Base-by-base conservation (phyloP, 2,888 invertebrate species). In the Emmelina monodactyla region DNA sequence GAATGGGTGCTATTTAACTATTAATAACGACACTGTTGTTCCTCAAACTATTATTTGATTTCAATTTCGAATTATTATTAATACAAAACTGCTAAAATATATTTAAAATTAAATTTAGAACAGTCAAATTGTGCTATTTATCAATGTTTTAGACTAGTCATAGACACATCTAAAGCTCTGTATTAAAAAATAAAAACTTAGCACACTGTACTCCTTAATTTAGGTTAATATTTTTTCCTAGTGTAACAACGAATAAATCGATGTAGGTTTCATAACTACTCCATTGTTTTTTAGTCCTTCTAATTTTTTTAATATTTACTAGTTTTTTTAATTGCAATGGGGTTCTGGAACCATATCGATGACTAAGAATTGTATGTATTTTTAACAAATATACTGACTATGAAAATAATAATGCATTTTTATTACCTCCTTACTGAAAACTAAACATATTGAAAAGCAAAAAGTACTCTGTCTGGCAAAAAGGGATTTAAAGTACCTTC, bases 331-430 rank as follows among this genome's bases (percentile, higher is more conserved):
- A 59, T 60, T 57, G 51, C 71, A 76, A 79, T 79, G 79, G 73
- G 67, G 73, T 73, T 79, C 79, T 79, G 79, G 79, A 79, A 79
- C 79, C 55, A 62, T 69, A 76, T 68, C 79, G 58, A 52, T 49
- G 42, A 38, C 44, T 51, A 53, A 57, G 60, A 54, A 53, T 73
- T 28, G 65, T 72, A 71, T 62, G 64, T 65, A 48, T 67, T 67
- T 63, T 63, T 70, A 76, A 76, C 70, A 73, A 78, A 68, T 79
- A 79, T 71, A 79, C 73, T 76, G 70, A 76, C 64, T 55, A 41
- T 55, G 56, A 58, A 58, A 52, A 44, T 33, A 7, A 28, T 28
- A 9, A 32, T 31, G 12, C 11, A 40, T 46, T 58, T 61, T 64
- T 56, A 47, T 58, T 61, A 54, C n/a, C n/a, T n/a, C n/a, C n/a